A percentile compares a stretch with the other conserved stretches of the same genome.
These are phyloP conservation scores for Drosophila bifasciata DNA, from an alignment of 1,140 invertebrate genomes.

Conservation along the genomic window DNA sequence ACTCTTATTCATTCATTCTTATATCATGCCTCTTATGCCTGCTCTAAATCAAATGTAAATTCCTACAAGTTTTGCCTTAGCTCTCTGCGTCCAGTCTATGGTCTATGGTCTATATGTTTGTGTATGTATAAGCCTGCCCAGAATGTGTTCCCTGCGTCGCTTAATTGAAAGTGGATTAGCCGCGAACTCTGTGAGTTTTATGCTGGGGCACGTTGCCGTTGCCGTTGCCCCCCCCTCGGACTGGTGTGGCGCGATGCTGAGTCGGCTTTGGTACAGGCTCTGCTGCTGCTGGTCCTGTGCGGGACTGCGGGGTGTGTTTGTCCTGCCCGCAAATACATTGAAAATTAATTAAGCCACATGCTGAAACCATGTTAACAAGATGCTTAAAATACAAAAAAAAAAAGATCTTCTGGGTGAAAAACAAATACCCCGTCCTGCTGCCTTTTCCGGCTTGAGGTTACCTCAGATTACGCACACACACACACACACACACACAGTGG, in stretches of 20 bases:
- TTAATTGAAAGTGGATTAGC: constrained; percentile 53
- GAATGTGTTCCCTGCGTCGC: background rate
- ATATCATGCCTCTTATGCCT: too few species aligned
- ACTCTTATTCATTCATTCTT: too few species aligned
- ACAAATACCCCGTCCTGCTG: constrained; percentile 33
- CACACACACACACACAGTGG: constrained; percentile 71
- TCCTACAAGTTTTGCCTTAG: too few species aligned
- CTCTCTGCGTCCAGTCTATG: constrained; percentile 1
- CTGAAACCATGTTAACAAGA: constrained; percentile 75
- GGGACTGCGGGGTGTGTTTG: background rate
- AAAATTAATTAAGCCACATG: constrained; percentile 78
- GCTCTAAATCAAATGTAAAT: too few species aligned
- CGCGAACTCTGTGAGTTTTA: constrained; percentile 18
- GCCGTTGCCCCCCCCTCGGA: background rate
- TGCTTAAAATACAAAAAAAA: constrained; percentile 58
- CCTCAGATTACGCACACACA: constrained; percentile 71
- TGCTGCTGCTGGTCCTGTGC: background rate
- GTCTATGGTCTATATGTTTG: too few species aligned
- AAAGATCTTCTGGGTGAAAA: constrained; percentile 47
- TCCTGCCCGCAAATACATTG: constrained; percentile 53
- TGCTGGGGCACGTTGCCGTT: constrained; percentile 28
- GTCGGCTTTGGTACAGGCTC: background rate
- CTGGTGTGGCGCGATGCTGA: background rate
- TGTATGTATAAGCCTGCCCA: background rate
- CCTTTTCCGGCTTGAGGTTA: constrained; percentile 23